These are phyloP conservation scores for Sipha maydis DNA, from an alignment of 2,888 invertebrate genomes.

Conservation along the genomic window DNA sequence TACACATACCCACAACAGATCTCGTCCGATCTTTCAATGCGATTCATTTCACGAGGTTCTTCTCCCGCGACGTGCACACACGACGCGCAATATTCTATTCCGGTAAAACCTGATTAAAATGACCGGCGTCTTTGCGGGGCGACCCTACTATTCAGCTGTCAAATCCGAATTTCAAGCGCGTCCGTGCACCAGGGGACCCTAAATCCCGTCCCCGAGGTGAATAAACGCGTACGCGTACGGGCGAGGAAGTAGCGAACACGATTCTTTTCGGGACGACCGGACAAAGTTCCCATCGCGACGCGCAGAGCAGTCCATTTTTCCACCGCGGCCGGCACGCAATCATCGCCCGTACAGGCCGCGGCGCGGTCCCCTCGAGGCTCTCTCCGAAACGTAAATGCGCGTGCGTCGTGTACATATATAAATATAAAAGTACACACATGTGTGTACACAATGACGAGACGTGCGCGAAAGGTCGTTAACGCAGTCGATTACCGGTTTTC, in stretches of 20 bases:
- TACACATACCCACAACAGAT: neutral
- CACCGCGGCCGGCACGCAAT: neutral
- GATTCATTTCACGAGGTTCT: slow-evolving; percentile 29
- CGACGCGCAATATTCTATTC: slow-evolving; percentile 28
- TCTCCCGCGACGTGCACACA: neutral
- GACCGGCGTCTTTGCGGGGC: slow-evolving; percentile 43
- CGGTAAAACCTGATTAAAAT: slow-evolving; percentile 57
- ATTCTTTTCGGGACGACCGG: slow-evolving; percentile 26
- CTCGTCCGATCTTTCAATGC: slow-evolving; percentile 30
- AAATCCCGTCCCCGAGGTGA: slow-evolving; percentile 43
- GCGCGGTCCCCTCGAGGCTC: neutral
- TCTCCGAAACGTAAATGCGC: slow-evolving; percentile 26
- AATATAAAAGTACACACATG: no score
- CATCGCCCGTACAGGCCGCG: neutral
- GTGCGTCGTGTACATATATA: no score
- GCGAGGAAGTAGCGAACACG: neutral
- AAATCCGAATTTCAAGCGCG: slow-evolving; percentile 35
- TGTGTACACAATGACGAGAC: neutral
- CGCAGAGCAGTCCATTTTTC: neutral
- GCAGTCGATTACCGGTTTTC: slow-evolving; percentile 40
- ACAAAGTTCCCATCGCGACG: slow-evolving; percentile 36
- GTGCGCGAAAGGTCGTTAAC: neutral
- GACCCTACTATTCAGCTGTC: slow-evolving; percentile 56
- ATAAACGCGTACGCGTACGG: neutral
- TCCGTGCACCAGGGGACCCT: slow-evolving; percentile 10